A percentile compares a stretch with the other conserved stretches of the same genome.
Evolutionary conservation across 2,888 invertebrate genomes (phyloP).

Genomic region (Nemoura dubitans): DNA sequence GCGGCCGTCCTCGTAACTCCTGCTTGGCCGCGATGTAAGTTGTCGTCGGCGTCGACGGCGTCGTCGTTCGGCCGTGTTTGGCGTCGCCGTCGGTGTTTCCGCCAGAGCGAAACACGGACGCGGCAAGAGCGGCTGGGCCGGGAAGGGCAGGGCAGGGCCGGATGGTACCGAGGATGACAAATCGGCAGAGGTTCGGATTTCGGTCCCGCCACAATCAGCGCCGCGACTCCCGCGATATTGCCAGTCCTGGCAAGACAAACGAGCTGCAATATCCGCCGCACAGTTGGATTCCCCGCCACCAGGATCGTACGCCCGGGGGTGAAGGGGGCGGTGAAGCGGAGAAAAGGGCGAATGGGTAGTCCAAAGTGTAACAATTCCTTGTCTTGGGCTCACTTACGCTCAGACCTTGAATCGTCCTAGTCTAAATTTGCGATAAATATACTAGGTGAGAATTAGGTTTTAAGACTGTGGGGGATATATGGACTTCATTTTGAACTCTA

Average conservation of each 20-base stretch:
- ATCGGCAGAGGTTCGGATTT: constrained; percentile 48
- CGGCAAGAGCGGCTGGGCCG: background rate
- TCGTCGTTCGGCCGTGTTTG: background rate
- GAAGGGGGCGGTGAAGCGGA: background rate
- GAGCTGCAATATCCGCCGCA: constrained; percentile 61
- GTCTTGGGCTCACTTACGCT: constrained; percentile 37
- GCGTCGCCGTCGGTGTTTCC: constrained; percentile 1
- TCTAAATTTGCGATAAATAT: constrained; percentile 16
- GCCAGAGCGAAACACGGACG: background rate
- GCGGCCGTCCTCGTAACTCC: constrained; percentile 14
- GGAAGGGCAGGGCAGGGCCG: background rate
- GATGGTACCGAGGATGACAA: constrained; percentile 43
- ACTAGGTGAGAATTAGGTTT: background rate
- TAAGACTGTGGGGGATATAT: constrained; percentile 15
- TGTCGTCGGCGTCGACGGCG: background rate
- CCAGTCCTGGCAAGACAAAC: constrained; percentile 58
- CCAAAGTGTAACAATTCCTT: constrained; percentile 25
- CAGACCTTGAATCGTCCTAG: constrained; percentile 3
- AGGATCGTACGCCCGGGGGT: background rate
- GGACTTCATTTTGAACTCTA: constrained; percentile 25
- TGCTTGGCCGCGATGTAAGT: constrained; percentile 24
- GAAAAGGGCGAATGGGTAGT: background rate
- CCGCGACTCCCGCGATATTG: constrained; percentile 57
- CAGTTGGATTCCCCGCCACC: constrained; percentile 19
- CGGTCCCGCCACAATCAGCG: constrained; percentile 50